Evolutionary conservation across 1,140 invertebrate species (phyloP), one percentile per base, ranked within the genome.

Genomic region (Stegodyphus mimosarum): DNA sequence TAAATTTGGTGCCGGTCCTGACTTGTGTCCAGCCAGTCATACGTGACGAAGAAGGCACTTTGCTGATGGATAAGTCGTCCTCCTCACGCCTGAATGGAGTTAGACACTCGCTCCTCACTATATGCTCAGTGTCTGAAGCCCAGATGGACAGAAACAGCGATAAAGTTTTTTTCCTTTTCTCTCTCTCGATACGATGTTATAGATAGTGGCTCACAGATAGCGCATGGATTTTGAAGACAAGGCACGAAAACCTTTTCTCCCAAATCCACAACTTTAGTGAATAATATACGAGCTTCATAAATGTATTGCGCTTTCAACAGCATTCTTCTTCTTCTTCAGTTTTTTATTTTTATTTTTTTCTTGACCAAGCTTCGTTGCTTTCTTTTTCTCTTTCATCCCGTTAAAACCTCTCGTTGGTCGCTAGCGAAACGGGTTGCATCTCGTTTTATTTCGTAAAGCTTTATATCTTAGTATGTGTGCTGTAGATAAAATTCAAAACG

Each of bases 241-340:
- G 71, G 10, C 80, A 84, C 81, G 81, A 17, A 67, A 76, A 55
- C 63, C 78, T 17, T 17, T 73, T 83, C 63, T 67, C 76, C 66
- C 49, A 33, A 55, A 49, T 50, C 72, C 63, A 49, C 72, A 84
- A 84, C 72, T 84, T 75, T 51, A 69, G 81, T 84, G 76, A 84
- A 84, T 84, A 84, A 84, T 84, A 84, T 75, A 84, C 72, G 81
- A 84, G 81, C 81, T 84, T 60, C 81, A 84, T 84, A 84, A 84
- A 84, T 84, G 81, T 84, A 84, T 84, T 84, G 81, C 81, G 81
- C 81, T 84, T 84, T 84, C 81, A 84, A 84, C 81, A 84, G 52
- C 81, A 84, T 55, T 63, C 72, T 69, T 84, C 64, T 76, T n/a
- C n/a, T 76, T 81, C 53, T 76, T 66, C 15, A 17, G 33, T 11